Base-by-base conservation (phyloP, 2,888 invertebrate species). In the Drosophila eohydei region DNA sequence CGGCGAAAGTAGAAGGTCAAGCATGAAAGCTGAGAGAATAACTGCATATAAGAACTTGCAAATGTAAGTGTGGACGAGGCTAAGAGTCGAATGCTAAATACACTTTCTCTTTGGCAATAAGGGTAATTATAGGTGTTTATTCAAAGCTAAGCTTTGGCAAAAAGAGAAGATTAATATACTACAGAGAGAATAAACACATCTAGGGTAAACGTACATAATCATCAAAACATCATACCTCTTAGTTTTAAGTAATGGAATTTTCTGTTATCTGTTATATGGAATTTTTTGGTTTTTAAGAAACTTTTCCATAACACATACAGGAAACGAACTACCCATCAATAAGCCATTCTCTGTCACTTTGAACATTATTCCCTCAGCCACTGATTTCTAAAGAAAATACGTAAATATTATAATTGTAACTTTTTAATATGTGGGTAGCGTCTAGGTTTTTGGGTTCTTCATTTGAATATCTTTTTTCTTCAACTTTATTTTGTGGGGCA, bases 341-440 rank as follows among this genome's bases (percentile, higher is more conserved):
- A 38, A 16, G n/a, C 2, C 11, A 14, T 28, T 38, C 14, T 26
- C 52, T n/a, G 3, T 4, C n/a, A 14, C 16, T 28, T 16, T 16
- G 54, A 9, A 3, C 14, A 28, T 38, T 46, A 66, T 32, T 44
- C 57, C 44, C 9, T 9, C 7, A 7, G 9, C 16, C n/a, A 26
- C 32, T 28, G 16, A 64, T 52, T 68, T 68, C 41, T 21, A 46
- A 46, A 43, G 50, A 56, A 50, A 51, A 34, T 38, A 26, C 21
- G 34, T 11, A 26, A 44, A 52, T 51, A 30, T 59, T 43, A 28
- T 50, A 62, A 40, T 74, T 58, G 51, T 46, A 40, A 21, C 55
- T 67, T 28, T 41, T 85, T 83, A 76, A 81, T 83, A 83, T 83
- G 82, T 85, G 63, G 50, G 52, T 58, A 36, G 64, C 81, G 81